These are phyloP conservation scores for Rhynchonema sp. DNA, from an alignment of 2,888 invertebrate species.

Conservation along the genomic window DNA sequence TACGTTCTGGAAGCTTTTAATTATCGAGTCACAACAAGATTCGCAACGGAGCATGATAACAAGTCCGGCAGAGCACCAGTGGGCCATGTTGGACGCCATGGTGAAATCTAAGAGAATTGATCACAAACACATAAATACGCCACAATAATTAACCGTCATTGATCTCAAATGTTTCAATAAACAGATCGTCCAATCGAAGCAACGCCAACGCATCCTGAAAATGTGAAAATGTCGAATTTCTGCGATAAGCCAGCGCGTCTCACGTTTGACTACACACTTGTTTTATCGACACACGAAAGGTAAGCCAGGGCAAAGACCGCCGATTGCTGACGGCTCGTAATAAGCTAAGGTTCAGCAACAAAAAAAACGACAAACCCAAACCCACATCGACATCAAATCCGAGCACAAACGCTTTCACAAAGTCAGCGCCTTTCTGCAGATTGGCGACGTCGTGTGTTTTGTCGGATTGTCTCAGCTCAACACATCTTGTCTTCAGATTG, in stretches of 20 bases:
- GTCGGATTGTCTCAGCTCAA: slow-evolving; percentile 49
- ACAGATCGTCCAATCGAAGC: slow-evolving; percentile 79
- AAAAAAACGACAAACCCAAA: not conserved
- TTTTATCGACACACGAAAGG: too few species aligned
- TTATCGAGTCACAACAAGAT: too few species aligned
- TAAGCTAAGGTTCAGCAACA: too few species aligned
- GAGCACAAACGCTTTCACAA: slow-evolving; percentile 80
- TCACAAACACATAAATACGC: too few species aligned
- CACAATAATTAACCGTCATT: slow-evolving; percentile 44
- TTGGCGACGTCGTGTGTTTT: slow-evolving; percentile 66
- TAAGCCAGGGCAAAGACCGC: too few species aligned
- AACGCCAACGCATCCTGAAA: slow-evolving; percentile 67
- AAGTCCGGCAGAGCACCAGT: too few species aligned
- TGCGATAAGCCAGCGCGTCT: too few species aligned
- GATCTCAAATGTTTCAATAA: slow-evolving; percentile 87
- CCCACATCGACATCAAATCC: slow-evolving; percentile 73
- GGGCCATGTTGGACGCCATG: too few species aligned
- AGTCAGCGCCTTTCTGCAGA: slow-evolving; percentile 91
- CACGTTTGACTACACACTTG: too few species aligned
- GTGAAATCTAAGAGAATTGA: too few species aligned
- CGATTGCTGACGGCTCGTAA: too few species aligned
- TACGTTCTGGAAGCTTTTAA: not conserved
- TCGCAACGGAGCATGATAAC: too few species aligned
- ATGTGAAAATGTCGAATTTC: not conserved
- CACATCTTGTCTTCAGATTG: slow-evolving; percentile 69